Conservation (phyloP, 2,113 vertebrate species). For the Ammospiza nelsoni region DNA sequence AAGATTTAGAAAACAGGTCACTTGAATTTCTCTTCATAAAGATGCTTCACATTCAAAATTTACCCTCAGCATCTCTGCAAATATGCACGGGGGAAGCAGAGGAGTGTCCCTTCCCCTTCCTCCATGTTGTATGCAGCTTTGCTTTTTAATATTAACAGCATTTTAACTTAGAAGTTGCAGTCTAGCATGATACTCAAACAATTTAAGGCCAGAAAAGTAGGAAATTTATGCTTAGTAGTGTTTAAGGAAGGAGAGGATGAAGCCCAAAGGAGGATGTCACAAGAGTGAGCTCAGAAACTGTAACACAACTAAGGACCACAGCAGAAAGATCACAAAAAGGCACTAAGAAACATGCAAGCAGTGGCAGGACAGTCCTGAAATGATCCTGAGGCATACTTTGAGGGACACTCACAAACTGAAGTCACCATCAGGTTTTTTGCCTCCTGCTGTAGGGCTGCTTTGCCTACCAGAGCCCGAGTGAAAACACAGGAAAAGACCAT, state of each 20-base stretch:
- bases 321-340: neutral
- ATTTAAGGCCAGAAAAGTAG: neutral
- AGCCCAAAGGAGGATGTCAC: neutral
- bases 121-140: neutral
- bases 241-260: neutral
- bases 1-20: neutral
- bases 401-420: neutral
- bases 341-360: neutral
- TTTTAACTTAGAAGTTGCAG: neutral
- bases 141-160: neutral
- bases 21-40: constrained; percentile 3
- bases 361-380: neutral
- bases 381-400: accelerated
- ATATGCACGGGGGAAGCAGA: neutral
- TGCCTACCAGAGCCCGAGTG: neutral
- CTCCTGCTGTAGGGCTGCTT: neutral
- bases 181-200: neutral
- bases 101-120: neutral
- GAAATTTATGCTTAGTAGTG: neutral
- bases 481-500: neutral
- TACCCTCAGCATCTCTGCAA: neutral
- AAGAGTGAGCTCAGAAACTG: neutral
- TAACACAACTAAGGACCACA: neutral
- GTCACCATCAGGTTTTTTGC: neutral
- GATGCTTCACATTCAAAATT: neutral